Evolutionary conservation across 1,140 invertebrate species (phyloP).

Genomic region (Paraescarpia echinospica): DNA sequence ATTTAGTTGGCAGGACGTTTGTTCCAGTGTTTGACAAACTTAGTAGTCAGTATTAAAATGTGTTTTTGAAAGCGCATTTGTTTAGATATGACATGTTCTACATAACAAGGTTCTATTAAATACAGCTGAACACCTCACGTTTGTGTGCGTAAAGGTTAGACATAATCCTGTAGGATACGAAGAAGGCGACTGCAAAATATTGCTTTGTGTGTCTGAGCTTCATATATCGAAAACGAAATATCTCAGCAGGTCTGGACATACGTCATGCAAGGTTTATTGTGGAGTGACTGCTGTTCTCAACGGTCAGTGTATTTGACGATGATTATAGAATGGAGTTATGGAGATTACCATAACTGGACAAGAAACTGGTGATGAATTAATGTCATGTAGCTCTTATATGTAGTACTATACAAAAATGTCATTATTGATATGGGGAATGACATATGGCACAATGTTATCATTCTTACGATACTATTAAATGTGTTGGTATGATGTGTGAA

Average conservation of each 20-base stretch:
- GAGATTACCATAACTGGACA: too few relatives aligned
- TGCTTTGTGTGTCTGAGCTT: background rate
- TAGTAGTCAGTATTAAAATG: background rate
- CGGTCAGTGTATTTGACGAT: background rate
- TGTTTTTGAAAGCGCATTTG: background rate
- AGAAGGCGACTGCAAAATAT: background rate
- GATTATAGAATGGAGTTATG: background rate
- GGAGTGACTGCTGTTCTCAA: background rate
- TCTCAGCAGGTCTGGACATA: background rate
- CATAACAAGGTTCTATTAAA: background rate
- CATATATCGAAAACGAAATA: background rate
- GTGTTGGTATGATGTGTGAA: background rate
- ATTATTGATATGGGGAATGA: background rate
- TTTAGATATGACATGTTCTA: background rate
- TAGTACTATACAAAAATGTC: background rate
- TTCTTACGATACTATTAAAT: background rate
- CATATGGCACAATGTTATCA: background rate
- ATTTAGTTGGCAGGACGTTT: background rate
- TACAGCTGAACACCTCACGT: background rate
- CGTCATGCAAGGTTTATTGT: background rate
- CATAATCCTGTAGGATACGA: background rate
- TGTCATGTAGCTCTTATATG: background rate
- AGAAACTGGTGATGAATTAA: background rate
- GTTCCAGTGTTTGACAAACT: background rate
- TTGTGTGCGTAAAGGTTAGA: background rate